Evolutionary conservation across 2,888 invertebrate genomes (phyloP).

Genomic region (Eremobia ochroleuca): DNA sequence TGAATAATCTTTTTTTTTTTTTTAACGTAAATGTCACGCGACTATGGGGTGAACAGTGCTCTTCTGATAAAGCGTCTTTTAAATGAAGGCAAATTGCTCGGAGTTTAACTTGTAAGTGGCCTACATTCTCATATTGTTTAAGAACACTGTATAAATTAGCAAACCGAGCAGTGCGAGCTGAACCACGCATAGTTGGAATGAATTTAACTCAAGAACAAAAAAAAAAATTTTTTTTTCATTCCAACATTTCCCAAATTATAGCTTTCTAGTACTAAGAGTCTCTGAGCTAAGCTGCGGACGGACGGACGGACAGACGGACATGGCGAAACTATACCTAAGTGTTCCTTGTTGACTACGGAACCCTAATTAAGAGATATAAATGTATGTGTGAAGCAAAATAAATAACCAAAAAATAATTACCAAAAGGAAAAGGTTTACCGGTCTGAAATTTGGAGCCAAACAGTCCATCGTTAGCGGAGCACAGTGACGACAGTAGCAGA

Average conservation of each 20-base stretch:
- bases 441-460: slow-evolving; percentile 85
- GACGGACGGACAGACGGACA: too few species aligned
- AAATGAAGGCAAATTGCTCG: neutral
- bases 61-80: neutral
- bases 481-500: slow-evolving; percentile 72
- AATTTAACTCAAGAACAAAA: neutral
- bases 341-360: too few species aligned
- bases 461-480: slow-evolving; percentile 83
- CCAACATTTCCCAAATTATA: too few species aligned
- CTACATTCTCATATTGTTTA: neutral
- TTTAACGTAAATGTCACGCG: neutral
- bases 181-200: too few species aligned
- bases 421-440: slow-evolving; percentile 74
- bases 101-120: neutral
- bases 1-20: neutral
- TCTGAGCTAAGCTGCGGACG: too few species aligned
- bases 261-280: too few species aligned
- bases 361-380: too few species aligned
- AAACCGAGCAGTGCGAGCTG: too few species aligned
- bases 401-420: slow-evolving; percentile 40
- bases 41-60: neutral
- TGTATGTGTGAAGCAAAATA: neutral
- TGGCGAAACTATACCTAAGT: too few species aligned
- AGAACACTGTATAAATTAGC: neutral
- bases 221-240: too few species aligned